These are phyloP conservation scores for Dasyornis broadbenti DNA, from an alignment of 2,113 vertebrate species.

Conservation along the genomic window DNA sequence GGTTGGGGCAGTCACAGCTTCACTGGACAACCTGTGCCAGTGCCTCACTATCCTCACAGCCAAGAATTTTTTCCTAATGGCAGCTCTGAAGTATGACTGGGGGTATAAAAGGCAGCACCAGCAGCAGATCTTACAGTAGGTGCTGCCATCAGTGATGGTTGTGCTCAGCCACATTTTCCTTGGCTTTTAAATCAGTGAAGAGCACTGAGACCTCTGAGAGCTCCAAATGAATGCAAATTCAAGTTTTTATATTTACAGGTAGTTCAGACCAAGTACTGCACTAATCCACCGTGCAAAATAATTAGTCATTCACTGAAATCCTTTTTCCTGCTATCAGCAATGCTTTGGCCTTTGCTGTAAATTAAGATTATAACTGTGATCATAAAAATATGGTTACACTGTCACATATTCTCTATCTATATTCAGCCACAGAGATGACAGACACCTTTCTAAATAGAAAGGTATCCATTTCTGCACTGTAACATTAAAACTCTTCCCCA, in stretches of 20 bases:
- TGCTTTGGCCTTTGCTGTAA: background rate
- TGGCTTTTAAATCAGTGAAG: background rate
- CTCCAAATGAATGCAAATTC: background rate
- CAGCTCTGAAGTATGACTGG: background rate
- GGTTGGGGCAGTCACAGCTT: background rate
- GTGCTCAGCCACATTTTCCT: background rate
- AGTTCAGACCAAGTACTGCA: background rate
- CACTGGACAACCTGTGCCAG: background rate
- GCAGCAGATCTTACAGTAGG: rapidly evolving
- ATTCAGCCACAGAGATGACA: background rate
- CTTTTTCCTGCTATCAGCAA: background rate
- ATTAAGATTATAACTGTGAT: background rate
- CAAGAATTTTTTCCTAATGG: background rate
- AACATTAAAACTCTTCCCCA: background rate
- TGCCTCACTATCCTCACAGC: rapidly evolving
- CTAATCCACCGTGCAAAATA: background rate
- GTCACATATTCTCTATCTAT: background rate
- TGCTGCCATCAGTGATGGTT: background rate
- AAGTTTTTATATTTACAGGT: background rate
- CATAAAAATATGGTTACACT: background rate
- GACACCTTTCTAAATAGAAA: background rate
- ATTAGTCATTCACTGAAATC: background rate
- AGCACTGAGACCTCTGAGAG: background rate
- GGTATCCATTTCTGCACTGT: background rate
- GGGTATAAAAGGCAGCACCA: background rate